These are phyloP conservation scores for Styela clava DNA, from an alignment of 23 tunicate species.

Conservation along the genomic window DNA sequence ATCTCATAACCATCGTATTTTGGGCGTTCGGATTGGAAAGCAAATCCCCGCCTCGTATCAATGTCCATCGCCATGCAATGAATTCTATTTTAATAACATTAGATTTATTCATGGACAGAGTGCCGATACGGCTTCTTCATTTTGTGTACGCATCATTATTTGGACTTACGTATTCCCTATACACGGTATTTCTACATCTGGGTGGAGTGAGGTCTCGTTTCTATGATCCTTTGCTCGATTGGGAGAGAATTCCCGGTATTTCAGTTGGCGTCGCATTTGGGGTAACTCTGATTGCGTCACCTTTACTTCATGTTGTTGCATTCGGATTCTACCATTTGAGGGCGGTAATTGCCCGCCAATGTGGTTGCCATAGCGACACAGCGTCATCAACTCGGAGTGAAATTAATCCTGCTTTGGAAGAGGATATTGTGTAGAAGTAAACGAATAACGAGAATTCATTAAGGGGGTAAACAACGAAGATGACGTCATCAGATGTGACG, in stretches of 20 bases:
- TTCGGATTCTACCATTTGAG: background rate
- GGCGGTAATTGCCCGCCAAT: background rate
- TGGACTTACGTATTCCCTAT: background rate
- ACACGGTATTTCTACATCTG: slow-evolving; percentile 2
- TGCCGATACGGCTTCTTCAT: slow-evolving; percentile 25
- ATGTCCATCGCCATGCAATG: slow-evolving; percentile 17
- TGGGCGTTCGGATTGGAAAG: slow-evolving; percentile 21
- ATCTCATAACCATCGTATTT: slow-evolving; percentile 7
- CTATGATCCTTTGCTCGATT: background rate
- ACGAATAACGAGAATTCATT: no score
- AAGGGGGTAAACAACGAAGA: no score
- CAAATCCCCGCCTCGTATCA: background rate
- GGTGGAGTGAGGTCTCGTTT: background rate
- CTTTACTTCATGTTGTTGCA: background rate
- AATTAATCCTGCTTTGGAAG: no score
- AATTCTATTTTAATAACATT: slow-evolving; percentile 1
- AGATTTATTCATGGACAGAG: slow-evolving; percentile 1
- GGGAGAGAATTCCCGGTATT: slow-evolving; percentile 7
- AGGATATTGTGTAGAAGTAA: no score
- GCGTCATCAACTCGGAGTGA: background rate
- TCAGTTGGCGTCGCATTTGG: slow-evolving; percentile 12
- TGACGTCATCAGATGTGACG: no score
- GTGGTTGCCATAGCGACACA: background rate
- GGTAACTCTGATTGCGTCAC: background rate
- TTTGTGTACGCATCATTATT: slow-evolving; percentile 1